Conservation (phyloP, 1,140 invertebrate species). For the Intoshia linei region DNA sequence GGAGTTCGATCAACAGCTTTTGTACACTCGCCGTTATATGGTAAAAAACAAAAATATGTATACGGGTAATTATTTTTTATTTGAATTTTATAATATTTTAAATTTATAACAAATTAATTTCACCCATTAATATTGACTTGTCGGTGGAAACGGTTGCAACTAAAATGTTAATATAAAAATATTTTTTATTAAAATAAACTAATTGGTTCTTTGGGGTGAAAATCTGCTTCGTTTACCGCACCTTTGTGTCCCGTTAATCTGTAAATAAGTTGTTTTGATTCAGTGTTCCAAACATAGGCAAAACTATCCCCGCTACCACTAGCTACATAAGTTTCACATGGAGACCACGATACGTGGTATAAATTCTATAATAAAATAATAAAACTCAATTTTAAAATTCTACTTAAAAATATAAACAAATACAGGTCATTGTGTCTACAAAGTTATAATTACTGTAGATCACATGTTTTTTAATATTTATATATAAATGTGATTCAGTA, state of each 20-base stretch:
- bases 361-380: conserved; percentile 29
- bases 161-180: conserved; percentile 24
- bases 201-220: conserved; percentile 73
- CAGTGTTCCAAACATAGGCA: conserved; percentile 86
- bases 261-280: conserved; percentile 48
- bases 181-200: conserved; percentile 24
- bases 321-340: conserved; percentile 40
- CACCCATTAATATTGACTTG: conserved; percentile 70
- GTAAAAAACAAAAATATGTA: too few relatives aligned
- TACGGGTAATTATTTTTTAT: too few relatives aligned
- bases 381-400: neutral
- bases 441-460: too few relatives aligned
- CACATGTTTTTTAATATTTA: too few relatives aligned
- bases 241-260: conserved; percentile 89
- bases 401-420: too few relatives aligned
- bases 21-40: too few relatives aligned
- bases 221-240: conserved; percentile 73
- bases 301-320: conserved; percentile 71
- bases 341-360: conserved; percentile 50
- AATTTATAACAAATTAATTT: too few relatives aligned
- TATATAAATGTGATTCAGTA: too few relatives aligned
- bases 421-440: too few relatives aligned
- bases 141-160: conserved; percentile 69
- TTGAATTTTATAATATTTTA: too few relatives aligned
- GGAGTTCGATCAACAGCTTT: too few relatives aligned